Conservation (phyloP, 2,113 vertebrate species). For the Eubucco bourcierii region DNA sequence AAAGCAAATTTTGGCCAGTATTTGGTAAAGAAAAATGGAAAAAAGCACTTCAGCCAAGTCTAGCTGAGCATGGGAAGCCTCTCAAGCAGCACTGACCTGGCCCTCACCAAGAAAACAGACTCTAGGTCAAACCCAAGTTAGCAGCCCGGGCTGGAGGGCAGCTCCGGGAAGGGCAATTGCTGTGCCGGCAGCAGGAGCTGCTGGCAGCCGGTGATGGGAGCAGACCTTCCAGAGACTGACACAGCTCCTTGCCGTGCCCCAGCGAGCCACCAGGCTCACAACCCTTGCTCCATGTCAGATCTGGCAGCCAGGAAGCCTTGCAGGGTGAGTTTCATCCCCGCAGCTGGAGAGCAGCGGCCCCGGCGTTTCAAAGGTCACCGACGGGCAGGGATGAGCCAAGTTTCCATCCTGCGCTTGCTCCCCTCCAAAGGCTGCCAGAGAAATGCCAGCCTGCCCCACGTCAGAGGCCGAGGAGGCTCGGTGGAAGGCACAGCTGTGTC, state of each 20-base stretch:
- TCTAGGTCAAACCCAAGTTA: neutral
- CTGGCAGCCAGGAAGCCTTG: rapidly evolving
- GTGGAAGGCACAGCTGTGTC: neutral
- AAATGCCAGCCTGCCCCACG: rapidly evolving
- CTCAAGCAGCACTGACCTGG: neutral
- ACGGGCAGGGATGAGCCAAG: neutral
- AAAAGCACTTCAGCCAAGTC: neutral
- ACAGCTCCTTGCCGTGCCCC: neutral
- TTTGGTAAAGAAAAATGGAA: neutral
- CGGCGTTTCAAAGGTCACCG: neutral
- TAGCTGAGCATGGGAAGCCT: neutral
- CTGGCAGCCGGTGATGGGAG: neutral
- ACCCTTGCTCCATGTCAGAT: neutral
- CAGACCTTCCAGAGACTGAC: neutral
- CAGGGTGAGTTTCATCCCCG: neutral
- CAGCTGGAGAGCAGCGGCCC: neutral
- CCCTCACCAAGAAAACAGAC: neutral
- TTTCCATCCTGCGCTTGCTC: neutral
- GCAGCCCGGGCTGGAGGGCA: rapidly evolving
- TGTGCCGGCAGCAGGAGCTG: rapidly evolving
- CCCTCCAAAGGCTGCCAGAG: neutral
- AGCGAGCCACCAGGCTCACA: neutral
- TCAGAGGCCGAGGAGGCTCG: neutral
- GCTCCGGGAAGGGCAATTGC: neutral
- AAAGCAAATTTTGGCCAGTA: neutral